Evolutionary conservation across 2,888 invertebrate genomes (phyloP), one percentile per base, ranked within the genome.

Genomic region (Eucera pruinosa): DNA sequence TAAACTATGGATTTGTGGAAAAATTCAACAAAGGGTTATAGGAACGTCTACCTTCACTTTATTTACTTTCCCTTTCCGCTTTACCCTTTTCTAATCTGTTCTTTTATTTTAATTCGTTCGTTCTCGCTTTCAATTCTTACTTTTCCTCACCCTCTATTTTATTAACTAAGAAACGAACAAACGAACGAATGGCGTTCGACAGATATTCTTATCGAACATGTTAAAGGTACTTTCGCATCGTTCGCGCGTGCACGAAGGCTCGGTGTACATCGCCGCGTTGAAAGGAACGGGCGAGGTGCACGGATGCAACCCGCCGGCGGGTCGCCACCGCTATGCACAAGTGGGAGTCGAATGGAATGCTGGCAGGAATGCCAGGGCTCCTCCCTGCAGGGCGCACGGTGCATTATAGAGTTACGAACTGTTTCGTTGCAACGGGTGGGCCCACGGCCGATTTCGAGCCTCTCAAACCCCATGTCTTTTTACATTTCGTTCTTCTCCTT

Each of bases 381-480:
- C 79, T 83, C 84, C 84, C 85, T 75, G 81, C 85, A 83, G 83
- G 80, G 84, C 80, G 82, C 83, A 77, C 70, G 70, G 69, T 83
- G 83, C 84, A 86, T 86, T 86, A 86, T 84, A 80, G 78, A 86
- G 84, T 86, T 86, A 85, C 85, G 80, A 85, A 85, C 83, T 80
- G 74, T n/a, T 84, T 84, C 67, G 80, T 78, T 83, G 74, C 81
- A 81, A 82, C 83, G 82, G 78, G 81, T 79, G 85, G 75, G 64
- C 82, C 76, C 39, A n/a, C n/a, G n/a, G 69, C 74, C 79, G 66
- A 86, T 80, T 86, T 88, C 85, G 80, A 65, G 48, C 36, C 43
- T 75, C 23, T 25, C 71, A 7, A 57, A 36, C 47, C 30, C 50
- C 54, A 50, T 64, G 57, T 66, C 57, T 64, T 70, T 77, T 76